Evolutionary conservation across 1,140 invertebrate species (phyloP).

Genomic region (Amphibalanus amphitrite): DNA sequence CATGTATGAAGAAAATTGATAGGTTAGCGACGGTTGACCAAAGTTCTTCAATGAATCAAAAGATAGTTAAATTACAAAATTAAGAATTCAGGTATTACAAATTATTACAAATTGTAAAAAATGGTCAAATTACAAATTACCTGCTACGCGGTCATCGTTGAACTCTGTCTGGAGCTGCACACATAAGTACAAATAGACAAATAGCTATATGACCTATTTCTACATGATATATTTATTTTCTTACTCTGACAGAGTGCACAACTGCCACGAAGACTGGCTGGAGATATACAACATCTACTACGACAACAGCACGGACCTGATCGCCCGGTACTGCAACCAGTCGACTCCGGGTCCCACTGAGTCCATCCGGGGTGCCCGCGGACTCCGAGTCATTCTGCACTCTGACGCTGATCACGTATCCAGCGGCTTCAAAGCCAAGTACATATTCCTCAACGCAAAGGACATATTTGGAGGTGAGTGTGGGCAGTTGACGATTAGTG

Average conservation of each 20-base stretch:
- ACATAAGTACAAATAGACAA: conserved; percentile 56
- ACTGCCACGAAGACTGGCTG: conserved; percentile 77
- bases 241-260: conserved; percentile 54
- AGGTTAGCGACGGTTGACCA: too few relatives aligned
- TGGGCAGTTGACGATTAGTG: too few relatives aligned
- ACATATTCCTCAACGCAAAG: conserved; percentile 70
- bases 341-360: conserved; percentile 72
- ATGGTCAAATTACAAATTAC: too few relatives aligned
- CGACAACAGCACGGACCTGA: conserved; percentile 55
- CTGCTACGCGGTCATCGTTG: conserved; percentile 99
- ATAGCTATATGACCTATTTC: conserved; percentile 53
- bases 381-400: conserved; percentile 63
- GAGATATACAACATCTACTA: conserved; percentile 76
- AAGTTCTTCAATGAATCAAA: too few relatives aligned
- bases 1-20: too few relatives aligned
- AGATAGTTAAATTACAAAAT: too few relatives aligned
- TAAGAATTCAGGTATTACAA: too few relatives aligned
- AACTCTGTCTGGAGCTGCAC: conserved; percentile 85
- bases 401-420: conserved; percentile 64
- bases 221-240: conserved; percentile 50
- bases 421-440: conserved; percentile 76
- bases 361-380: conserved; percentile 62
- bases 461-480: conserved; percentile 55
- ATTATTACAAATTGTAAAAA: too few relatives aligned
- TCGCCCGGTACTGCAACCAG: conserved; percentile 67